Conservation (phyloP, 2,113 vertebrate genomes). For the Cryptomyrus ogoouensis region DNA sequence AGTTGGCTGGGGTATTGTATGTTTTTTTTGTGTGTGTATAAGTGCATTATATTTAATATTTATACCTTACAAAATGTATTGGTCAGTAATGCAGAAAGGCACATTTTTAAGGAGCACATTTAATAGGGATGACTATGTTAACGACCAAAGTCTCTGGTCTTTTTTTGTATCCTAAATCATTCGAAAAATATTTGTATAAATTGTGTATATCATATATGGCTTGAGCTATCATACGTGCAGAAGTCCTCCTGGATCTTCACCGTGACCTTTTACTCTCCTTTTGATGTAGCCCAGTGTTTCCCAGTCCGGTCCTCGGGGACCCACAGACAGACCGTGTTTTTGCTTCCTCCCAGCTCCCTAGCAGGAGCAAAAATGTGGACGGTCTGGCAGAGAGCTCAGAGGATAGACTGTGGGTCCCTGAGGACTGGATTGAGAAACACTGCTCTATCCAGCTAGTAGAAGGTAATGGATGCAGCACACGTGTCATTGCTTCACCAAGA, state of each 20-base stretch:
- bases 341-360: neutral
- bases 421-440: neutral
- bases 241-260: neutral
- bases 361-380: neutral
- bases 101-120: neutral
- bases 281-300: neutral
- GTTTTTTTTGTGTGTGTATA: neutral
- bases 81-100: neutral
- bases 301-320: neutral
- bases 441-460: neutral
- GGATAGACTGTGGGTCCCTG: neutral
- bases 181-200: neutral
- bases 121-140: neutral
- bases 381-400: neutral
- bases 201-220: neutral
- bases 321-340: neutral
- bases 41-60: neutral
- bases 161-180: neutral
- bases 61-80: neutral
- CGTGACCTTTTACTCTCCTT: neutral
- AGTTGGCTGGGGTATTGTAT: neutral
- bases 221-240: neutral
- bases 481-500: neutral
- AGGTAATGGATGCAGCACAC: neutral
- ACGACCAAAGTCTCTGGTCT: neutral